These are phyloP conservation scores for Onychomys arenicola DNA, from an alignment of 2,797 vertebrate species.

Conservation along the genomic window DNA sequence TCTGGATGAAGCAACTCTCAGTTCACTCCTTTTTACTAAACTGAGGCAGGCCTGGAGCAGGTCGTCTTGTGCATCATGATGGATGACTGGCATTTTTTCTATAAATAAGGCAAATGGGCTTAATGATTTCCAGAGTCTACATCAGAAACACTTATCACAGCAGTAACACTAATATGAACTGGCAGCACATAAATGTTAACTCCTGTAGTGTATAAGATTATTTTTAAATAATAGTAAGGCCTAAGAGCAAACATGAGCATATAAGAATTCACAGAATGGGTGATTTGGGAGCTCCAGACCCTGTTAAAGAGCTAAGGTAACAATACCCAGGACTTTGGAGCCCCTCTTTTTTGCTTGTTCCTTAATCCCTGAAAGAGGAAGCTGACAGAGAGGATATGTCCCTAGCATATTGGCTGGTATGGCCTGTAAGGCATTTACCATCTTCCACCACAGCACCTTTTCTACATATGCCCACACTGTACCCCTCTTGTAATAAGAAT, in stretches of 20 bases:
- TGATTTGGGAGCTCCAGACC: not conserved
- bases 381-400: not conserved
- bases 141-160: slow-evolving; percentile 57
- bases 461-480: not conserved
- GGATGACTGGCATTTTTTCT: slow-evolving; percentile 45
- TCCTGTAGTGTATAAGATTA: not conserved
- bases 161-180: slow-evolving; percentile 23
- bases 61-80: slow-evolving; percentile 2
- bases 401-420: not conserved
- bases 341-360: not conserved
- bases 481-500: not conserved
- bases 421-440: not conserved
- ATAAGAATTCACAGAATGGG: not conserved
- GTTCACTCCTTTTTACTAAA: not conserved
- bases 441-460: not conserved
- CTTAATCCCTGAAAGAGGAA: not conserved
- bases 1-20: not conserved
- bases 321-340: not conserved
- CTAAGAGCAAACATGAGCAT: not conserved
- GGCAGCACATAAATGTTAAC: slow-evolving; percentile 75
- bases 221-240: slow-evolving; percentile 43
- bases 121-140: slow-evolving; percentile 64
- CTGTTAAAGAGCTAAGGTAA: not conserved
- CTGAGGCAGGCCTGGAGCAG: not conserved
- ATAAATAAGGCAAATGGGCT: slow-evolving; percentile 56